phyloP scores from a whole-genome alignment of 2,113 vertebrate genomes.

The Dipodomys ordii region DNA sequence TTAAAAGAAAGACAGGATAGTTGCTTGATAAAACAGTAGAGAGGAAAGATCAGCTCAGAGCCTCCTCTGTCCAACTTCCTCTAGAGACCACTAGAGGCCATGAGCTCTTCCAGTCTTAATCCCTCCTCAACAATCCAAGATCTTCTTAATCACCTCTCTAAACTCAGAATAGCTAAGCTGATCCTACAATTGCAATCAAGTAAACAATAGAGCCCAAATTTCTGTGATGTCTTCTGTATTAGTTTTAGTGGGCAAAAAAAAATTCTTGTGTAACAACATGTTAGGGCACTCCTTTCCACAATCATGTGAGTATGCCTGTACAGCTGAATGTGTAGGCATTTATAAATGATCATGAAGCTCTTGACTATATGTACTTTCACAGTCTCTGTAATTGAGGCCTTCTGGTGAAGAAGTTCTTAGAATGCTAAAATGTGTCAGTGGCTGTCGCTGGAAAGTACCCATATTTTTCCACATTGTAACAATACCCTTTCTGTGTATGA shows the following conservation, averaged over 20 bases:
- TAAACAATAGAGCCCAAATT: constrained; percentile 7
- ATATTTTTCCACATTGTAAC: constrained; percentile 36
- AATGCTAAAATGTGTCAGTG: neutral
- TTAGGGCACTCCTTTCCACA: neutral
- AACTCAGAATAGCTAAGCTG: constrained; percentile 22
- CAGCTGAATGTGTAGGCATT: constrained; percentile 26
- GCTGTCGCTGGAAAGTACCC: neutral
- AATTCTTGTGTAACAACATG: neutral
- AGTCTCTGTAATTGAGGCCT: constrained; percentile 41
- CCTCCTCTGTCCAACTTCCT: neutral
- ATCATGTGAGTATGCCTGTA: neutral
- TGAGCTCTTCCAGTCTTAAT: neutral
- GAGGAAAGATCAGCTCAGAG: neutral
- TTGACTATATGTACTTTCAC: constrained; percentile 24
- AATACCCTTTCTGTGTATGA: neutral
- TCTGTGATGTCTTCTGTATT: neutral
- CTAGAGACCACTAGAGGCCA: neutral
- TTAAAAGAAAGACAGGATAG: constrained; percentile 25
- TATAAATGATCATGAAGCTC: constrained; percentile 23
- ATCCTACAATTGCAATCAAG: neutral
- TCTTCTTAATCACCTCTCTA: constrained; percentile 5
- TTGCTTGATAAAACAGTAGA: neutral
- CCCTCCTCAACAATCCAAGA: neutral
- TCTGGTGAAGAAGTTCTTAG: constrained; percentile 16
- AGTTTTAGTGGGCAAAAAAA: constrained; percentile 13